Evolutionary conservation across 1,140 invertebrate genomes (phyloP).

Genomic region (Antheraea pernyi): DNA sequence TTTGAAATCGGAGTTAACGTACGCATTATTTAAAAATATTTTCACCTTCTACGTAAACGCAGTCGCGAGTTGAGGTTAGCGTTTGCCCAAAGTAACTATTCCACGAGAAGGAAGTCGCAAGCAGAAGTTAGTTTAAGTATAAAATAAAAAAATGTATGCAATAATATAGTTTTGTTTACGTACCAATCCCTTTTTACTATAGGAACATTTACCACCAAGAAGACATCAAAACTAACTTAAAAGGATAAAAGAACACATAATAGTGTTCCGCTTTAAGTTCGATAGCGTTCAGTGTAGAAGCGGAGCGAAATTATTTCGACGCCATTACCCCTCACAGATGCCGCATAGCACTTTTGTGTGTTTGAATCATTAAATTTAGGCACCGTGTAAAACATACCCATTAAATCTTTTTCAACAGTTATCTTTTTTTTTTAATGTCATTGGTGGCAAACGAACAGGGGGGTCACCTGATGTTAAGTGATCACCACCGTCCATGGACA

Average conservation of each 20-base stretch:
- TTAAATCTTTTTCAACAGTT: neutral
- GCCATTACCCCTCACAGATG: neutral
- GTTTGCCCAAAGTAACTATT: too few species aligned
- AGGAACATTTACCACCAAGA: neutral
- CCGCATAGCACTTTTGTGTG: neutral
- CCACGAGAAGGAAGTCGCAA: too few species aligned
- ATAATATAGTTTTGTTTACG: neutral
- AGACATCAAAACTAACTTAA: neutral
- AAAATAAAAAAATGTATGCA: neutral
- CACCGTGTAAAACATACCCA: neutral
- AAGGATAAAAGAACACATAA: neutral
- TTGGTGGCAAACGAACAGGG: too few species aligned
- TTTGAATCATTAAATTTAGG: neutral
- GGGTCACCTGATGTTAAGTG: too few species aligned
- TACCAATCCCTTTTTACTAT: too few species aligned
- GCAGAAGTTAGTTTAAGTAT: too few species aligned
- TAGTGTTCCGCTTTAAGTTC: neutral
- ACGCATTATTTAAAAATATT: too few species aligned
- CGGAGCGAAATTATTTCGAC: neutral
- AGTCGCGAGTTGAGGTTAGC: too few species aligned
- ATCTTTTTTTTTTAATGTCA: too few species aligned
- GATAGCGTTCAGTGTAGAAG: neutral
- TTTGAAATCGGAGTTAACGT: too few species aligned
- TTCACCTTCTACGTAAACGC: too few species aligned
- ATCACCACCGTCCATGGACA: too few species aligned